phyloP scores from a whole-genome alignment of 2,113 vertebrate species.

The Passer montanus region DNA sequence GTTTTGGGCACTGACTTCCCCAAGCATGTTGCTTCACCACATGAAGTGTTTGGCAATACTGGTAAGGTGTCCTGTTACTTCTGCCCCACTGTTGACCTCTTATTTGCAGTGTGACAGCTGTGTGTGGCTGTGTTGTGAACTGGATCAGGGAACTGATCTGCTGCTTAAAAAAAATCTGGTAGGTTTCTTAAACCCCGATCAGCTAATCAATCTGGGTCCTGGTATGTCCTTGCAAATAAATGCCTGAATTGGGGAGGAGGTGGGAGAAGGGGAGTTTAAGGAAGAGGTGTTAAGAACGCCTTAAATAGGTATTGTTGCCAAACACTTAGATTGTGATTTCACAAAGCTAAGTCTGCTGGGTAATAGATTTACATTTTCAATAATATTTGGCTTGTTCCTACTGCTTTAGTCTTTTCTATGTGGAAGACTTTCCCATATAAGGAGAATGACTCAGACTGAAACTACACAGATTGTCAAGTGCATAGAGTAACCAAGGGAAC shows the following conservation, averaged over 20 bases:
- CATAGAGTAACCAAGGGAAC: constrained; percentile 36
- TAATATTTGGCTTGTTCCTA: constrained; percentile 49
- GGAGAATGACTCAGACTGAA: constrained; percentile 45
- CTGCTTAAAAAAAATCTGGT: constrained; percentile 27
- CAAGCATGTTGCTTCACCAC: not conserved
- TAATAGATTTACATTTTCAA: constrained; percentile 32
- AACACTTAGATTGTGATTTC: not conserved
- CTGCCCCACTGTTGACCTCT: constrained; percentile 25
- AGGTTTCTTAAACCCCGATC: not conserved
- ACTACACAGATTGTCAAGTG: constrained; percentile 36
- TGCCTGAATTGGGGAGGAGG: not conserved
- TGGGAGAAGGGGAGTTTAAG: not conserved
- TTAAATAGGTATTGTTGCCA: not conserved
- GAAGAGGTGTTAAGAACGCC: not conserved
- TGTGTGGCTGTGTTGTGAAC: not conserved
- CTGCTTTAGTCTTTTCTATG: constrained; percentile 3
- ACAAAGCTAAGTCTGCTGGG: not conserved
- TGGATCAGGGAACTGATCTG: constrained; percentile 24
- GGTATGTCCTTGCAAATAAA: not conserved
- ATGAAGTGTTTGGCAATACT: constrained; percentile 28
- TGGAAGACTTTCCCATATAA: constrained; percentile 55
- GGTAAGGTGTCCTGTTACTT: constrained; percentile 42
- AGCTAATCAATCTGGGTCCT: not conserved
- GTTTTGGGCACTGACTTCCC: constrained; percentile 20
- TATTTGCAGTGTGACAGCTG: constrained; percentile 44